A percentile compares a stretch with the other conserved stretches of the same genome.
These are phyloP conservation scores for Cladopsammia gracilis DNA, from an alignment of 64 coral and sea anemone genomes.

Conservation along the genomic window DNA sequence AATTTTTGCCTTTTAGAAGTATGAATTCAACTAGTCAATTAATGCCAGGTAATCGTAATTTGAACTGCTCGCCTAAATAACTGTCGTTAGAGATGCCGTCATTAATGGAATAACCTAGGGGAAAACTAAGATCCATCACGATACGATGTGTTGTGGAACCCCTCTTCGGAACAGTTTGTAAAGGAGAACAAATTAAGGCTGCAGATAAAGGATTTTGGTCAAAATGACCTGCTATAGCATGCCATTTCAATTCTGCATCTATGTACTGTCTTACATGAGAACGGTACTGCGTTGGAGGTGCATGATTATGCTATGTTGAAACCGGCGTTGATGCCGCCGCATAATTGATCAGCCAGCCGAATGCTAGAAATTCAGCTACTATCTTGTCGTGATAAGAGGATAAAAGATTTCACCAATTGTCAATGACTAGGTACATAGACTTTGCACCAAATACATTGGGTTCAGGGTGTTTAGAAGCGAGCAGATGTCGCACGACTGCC, in stretches of 20 bases:
- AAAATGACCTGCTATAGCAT: conserved; percentile 23
- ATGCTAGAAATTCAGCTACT: conserved; percentile 20
- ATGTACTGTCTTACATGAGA: conserved; percentile 19
- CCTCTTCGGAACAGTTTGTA: conserved; percentile 15
- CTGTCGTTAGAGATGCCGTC: conserved; percentile 14
- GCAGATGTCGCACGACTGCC: neutral
- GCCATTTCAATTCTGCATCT: neutral
- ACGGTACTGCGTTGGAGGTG: neutral
- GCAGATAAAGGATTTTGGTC: neutral
- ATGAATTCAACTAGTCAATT: conserved; percentile 22
- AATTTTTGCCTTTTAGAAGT: neutral
- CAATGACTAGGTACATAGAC: neutral
- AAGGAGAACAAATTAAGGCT: neutral
- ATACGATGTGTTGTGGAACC: neutral
- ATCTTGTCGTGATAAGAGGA: conserved; percentile 12
- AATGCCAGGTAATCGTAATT: conserved; percentile 23
- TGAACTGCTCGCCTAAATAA: conserved; percentile 24
- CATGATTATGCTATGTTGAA: conserved; percentile 23
- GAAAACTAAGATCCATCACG: conserved; percentile 45
- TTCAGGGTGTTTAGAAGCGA: neutral
- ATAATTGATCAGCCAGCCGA: conserved; percentile 38
- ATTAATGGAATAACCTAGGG: neutral
- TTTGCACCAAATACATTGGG: conserved; percentile 33
- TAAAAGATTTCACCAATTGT: neutral
- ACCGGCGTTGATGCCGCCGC: neutral